These are phyloP conservation scores for Aegotheles bennettii DNA, from an alignment of 2,113 vertebrate genomes.

Conservation along the genomic window DNA sequence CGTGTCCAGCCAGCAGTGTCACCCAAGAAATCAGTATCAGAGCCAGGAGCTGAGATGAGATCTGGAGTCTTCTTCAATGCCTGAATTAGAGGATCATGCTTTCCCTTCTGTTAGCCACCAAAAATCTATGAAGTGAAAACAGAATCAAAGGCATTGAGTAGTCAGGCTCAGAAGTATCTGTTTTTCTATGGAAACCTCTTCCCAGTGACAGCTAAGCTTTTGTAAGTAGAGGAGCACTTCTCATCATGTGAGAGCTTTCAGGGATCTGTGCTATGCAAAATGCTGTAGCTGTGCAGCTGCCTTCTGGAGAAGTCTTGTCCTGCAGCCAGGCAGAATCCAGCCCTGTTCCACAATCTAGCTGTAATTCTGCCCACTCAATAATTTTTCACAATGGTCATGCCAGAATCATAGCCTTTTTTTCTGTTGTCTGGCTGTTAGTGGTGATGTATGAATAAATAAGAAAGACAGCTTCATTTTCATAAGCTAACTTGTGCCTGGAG, in stretches of 20 bases:
- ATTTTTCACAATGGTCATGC: background rate
- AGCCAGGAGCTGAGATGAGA: background rate
- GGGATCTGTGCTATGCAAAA: background rate
- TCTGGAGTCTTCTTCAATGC: background rate
- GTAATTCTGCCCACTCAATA: background rate
- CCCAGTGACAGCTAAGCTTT: background rate
- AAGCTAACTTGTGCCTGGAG: constrained; percentile 63
- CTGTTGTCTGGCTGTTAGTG: constrained; percentile 65
- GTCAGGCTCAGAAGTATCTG: background rate
- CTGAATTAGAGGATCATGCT: background rate
- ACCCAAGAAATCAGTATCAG: background rate
- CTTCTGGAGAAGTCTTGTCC: background rate
- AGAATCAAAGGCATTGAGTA: background rate
- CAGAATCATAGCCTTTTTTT: constrained; percentile 41
- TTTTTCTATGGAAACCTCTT: constrained; percentile 43
- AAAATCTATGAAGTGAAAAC: background rate
- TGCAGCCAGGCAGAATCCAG: background rate
- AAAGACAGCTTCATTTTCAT: constrained; percentile 75
- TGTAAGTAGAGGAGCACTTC: background rate
- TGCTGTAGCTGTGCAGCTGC: background rate
- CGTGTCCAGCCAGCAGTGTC: background rate
- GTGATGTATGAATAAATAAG: constrained; percentile 70
- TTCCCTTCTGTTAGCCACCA: background rate
- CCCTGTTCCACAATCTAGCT: background rate
- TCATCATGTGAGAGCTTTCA: background rate